Conservation (phyloP, 2,888 invertebrate species). For the Eulithis prunata region DNA sequence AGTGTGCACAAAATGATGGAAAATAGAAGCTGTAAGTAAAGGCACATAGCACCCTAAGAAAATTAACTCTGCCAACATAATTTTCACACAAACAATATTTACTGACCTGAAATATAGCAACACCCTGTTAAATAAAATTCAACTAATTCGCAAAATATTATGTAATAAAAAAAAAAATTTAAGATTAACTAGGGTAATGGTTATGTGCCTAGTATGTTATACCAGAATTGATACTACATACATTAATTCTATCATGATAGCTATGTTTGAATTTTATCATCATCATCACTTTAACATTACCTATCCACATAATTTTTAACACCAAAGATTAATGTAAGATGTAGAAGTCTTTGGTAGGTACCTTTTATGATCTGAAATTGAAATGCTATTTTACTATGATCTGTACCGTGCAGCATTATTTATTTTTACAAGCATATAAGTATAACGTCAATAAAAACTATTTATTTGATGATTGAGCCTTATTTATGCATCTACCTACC, state of each 20-base stretch:
- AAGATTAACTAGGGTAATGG: too few relatives aligned
- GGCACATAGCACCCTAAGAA: conserved; percentile 20
- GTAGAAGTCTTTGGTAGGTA: conserved; percentile 37
- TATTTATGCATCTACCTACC: conserved; percentile 24
- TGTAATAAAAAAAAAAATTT: not conserved
- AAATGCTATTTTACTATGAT: conserved; percentile 51
- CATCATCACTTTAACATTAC: conserved; percentile 12
- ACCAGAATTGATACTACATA: conserved; percentile 8
- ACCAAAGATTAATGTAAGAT: conserved; percentile 42
- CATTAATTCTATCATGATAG: conserved; percentile 6
- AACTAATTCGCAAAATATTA: not conserved
- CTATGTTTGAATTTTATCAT: conserved; percentile 14
- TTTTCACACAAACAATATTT: not conserved
- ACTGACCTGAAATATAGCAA: not conserved
- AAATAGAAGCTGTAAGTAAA: conserved; percentile 14
- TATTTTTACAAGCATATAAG: conserved; percentile 58
- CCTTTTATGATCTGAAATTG: conserved; percentile 55
- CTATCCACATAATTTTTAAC: conserved; percentile 25
- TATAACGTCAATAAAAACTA: conserved; percentile 50
- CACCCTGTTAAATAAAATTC: not conserved
- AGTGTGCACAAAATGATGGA: conserved; percentile 59
- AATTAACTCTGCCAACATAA: too few relatives aligned
- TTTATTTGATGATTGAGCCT: conserved; percentile 50
- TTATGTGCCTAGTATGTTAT: conserved; percentile 18
- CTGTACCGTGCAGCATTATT: conserved; percentile 60